A percentile compares a stretch with the other conserved stretches of the same genome.
phyloP scores from a whole-genome alignment of 1,140 invertebrate species.

The Trichonephila clavata region DNA sequence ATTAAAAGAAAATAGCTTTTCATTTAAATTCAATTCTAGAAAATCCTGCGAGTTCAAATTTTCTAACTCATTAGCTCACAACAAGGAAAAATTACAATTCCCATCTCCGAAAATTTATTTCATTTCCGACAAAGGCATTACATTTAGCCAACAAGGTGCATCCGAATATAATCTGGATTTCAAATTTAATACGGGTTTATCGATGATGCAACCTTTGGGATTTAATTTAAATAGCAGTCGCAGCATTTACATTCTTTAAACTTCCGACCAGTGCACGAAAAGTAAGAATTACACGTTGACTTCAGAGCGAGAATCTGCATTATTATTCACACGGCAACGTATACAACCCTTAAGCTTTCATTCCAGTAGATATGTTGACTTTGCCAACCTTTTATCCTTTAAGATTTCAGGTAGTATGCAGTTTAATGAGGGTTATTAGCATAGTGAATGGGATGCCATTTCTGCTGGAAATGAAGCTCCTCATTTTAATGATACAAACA shows the following conservation, averaged over 20 bases:
- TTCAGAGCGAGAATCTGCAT: neutral
- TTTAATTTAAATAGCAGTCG: conserved; percentile 48
- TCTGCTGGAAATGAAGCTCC: conserved; percentile 4
- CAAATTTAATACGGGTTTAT: conserved; percentile 34
- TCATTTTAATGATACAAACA: conserved; percentile 38
- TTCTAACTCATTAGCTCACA: neutral
- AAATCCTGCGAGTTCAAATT: conserved; percentile 16
- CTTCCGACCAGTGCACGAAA: neutral
- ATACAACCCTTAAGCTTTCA: conserved; percentile 3
- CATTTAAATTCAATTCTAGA: neutral
- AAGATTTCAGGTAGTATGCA: neutral
- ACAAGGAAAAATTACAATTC: conserved; percentile 40
- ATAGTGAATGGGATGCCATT: conserved; percentile 39
- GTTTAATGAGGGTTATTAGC: conserved; percentile 48
- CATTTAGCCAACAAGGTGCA: neutral
- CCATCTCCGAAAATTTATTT: conserved; percentile 26
- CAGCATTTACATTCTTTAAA: conserved; percentile 35
- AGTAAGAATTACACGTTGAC: neutral
- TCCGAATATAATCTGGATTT: conserved; percentile 36
- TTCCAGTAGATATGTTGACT: conserved; percentile 33
- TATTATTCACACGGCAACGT: neutral
- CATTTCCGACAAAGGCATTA: conserved; percentile 6
- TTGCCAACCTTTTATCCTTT: conserved; percentile 42
- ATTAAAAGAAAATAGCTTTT: conserved; percentile 24
- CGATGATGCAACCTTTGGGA: conserved; percentile 32